phyloP scores from a whole-genome alignment of 2,888 invertebrate species.

The Phengaris arion region DNA sequence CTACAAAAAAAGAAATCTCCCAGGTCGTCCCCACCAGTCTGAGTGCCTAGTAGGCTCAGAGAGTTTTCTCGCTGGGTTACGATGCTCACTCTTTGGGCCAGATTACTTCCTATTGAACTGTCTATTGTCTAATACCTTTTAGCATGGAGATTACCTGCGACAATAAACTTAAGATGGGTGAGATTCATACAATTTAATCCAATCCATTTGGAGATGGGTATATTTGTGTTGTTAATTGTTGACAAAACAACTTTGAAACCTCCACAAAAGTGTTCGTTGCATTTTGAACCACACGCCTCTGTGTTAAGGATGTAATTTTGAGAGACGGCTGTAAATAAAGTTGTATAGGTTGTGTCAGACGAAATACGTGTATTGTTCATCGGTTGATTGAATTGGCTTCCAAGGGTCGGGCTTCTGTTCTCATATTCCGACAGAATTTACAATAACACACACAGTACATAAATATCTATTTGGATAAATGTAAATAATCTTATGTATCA shows the following conservation, averaged over 20 bases:
- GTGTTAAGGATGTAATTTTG: not conserved
- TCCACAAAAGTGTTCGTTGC: not conserved
- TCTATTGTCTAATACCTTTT: not conserved
- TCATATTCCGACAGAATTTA: constrained; percentile 19
- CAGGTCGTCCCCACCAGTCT: too few relatives aligned
- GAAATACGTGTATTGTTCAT: constrained; percentile 70
- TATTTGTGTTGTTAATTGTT: constrained; percentile 29
- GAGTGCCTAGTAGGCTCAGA: too few relatives aligned
- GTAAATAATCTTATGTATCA: too few relatives aligned
- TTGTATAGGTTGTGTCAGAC: constrained; percentile 34
- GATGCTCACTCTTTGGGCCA: too few relatives aligned
- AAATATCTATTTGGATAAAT: too few relatives aligned
- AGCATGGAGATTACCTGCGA: constrained; percentile 12
- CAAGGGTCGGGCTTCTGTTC: constrained; percentile 44
- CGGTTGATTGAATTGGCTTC: constrained; percentile 64
- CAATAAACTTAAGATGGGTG: constrained; percentile 17
- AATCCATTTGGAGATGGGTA: constrained; percentile 23
- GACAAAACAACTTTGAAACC: not conserved
- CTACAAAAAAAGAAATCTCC: too few relatives aligned
- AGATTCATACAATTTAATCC: constrained; percentile 26
- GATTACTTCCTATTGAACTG: not conserved
- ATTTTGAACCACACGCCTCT: not conserved
- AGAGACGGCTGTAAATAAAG: not conserved
- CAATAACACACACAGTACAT: not conserved
- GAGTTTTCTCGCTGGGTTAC: too few relatives aligned